Conservation (phyloP, 2,797 vertebrate species). For the Brachymystax lenok region DNA sequence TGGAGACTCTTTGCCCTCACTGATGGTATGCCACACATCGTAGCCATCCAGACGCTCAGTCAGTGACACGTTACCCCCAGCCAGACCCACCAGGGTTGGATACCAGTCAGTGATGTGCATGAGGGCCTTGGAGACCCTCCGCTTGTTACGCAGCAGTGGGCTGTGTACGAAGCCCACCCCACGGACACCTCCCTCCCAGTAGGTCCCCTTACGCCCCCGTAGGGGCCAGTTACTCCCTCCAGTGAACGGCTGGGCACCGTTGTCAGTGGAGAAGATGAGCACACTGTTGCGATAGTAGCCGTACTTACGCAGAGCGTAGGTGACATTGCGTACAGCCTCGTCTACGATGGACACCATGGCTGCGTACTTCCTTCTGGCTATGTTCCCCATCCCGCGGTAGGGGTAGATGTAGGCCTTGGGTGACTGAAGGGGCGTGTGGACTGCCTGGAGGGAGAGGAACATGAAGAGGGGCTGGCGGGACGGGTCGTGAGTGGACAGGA, state of each 20-base stretch:
- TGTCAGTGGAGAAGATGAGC: conserved; percentile 93
- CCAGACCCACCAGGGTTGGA: conserved; percentile 89
- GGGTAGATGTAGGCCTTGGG: conserved; percentile 93
- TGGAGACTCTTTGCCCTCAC: conserved; percentile 85
- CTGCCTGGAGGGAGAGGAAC: conserved; percentile 92
- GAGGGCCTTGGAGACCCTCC: conserved; percentile 83
- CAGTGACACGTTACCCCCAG: conserved; percentile 79
- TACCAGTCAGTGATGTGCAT: conserved; percentile 98
- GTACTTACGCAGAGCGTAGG: conserved; percentile 89
- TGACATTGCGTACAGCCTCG: conserved; percentile 92
- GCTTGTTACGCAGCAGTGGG: conserved; percentile 84
- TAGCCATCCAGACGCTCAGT: conserved; percentile 87
- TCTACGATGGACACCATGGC: conserved; percentile 98
- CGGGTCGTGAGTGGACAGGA: conserved; percentile 84
- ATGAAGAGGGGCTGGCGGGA: conserved; percentile 84
- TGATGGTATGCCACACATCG: conserved; percentile 89
- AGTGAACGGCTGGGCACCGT: conserved; percentile 92
- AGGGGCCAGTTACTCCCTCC: conserved; percentile 98
- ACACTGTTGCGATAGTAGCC: conserved; percentile 92
- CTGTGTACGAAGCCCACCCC: conserved; percentile 95
- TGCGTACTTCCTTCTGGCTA: conserved; percentile 87
- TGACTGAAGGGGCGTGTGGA: conserved; percentile 90
- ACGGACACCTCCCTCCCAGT: conserved; percentile 94
- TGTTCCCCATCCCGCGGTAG: conserved; percentile 87
- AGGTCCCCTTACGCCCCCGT: conserved; percentile 92